Conservation (phyloP, 2,113 vertebrate genomes). For the Ophiodon elongatus region DNA sequence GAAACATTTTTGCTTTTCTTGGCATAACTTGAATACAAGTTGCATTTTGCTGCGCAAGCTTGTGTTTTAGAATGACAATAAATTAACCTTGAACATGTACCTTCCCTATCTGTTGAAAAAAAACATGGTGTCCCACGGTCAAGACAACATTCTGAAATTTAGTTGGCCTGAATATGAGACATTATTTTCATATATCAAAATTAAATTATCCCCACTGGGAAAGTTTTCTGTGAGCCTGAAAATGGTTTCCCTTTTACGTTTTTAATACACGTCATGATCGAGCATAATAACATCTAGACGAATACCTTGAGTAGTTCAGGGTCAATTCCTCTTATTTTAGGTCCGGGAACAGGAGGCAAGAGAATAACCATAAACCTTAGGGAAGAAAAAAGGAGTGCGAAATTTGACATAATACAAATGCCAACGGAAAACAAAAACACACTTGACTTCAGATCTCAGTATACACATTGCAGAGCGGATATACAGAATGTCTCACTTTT, state of each 20-base stretch:
- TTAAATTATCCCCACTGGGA: neutral
- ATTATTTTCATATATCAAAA: neutral
- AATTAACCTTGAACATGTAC: too few relatives aligned
- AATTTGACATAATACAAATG: neutral
- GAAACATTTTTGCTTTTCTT: too few relatives aligned
- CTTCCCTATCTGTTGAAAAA: neutral
- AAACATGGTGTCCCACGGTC: too few relatives aligned
- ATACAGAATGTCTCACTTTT: neutral
- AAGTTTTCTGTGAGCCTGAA: neutral
- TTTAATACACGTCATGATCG: neutral
- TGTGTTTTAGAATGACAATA: too few relatives aligned
- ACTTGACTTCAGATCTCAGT: too few relatives aligned
- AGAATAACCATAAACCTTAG: slow-evolving; percentile 93
- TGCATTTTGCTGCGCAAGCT: too few relatives aligned
- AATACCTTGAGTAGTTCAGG: slow-evolving; percentile 92
- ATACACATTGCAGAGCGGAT: neutral
- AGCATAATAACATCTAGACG: neutral
- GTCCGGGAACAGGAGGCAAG: slow-evolving; percentile 94
- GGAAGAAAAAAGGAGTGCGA: slow-evolving; percentile 35
- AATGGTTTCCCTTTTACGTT: neutral
- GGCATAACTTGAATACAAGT: too few relatives aligned
- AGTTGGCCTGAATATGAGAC: neutral
- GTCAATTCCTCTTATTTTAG: slow-evolving; percentile 97
- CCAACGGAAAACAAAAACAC: neutral
- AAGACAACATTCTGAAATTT: too few relatives aligned